Evolutionary conservation across 2,113 vertebrate species (phyloP).

Genomic region (Candoia aspera): DNA sequence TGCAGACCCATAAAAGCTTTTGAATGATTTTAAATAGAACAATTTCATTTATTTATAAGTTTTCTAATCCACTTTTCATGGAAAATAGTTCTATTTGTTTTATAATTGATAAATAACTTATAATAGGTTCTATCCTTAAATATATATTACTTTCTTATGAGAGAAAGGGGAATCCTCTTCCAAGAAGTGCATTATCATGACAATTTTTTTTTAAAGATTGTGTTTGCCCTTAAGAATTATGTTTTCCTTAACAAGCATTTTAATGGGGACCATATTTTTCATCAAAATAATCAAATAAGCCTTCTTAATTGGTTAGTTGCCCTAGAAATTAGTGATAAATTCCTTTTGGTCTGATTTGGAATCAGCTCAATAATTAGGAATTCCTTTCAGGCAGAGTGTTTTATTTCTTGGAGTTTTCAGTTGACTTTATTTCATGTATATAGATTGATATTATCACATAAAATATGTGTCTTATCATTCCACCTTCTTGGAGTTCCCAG

Average conservation of each 20-base stretch:
- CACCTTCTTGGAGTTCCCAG: background rate
- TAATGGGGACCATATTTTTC: background rate
- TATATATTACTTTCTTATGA: background rate
- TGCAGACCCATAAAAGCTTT: background rate
- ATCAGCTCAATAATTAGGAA: background rate
- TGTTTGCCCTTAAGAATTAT: background rate
- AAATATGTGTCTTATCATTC: background rate
- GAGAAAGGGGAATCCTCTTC: background rate
- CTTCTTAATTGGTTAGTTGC: background rate
- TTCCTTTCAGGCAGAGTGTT: background rate
- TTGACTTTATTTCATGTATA: background rate
- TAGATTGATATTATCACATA: background rate
- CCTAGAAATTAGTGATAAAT: background rate
- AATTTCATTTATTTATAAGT: background rate
- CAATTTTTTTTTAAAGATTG: background rate
- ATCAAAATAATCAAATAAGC: background rate
- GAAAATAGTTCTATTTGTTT: background rate
- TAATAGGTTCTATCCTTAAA: background rate
- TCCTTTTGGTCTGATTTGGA: background rate
- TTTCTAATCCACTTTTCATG: background rate
- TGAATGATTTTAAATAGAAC: background rate
- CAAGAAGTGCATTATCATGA: background rate
- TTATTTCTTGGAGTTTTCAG: background rate
- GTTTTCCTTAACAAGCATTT: background rate
- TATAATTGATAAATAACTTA: background rate